These are phyloP conservation scores for Strix aluco DNA, from an alignment of 2,113 vertebrate species.

Conservation along the genomic window DNA sequence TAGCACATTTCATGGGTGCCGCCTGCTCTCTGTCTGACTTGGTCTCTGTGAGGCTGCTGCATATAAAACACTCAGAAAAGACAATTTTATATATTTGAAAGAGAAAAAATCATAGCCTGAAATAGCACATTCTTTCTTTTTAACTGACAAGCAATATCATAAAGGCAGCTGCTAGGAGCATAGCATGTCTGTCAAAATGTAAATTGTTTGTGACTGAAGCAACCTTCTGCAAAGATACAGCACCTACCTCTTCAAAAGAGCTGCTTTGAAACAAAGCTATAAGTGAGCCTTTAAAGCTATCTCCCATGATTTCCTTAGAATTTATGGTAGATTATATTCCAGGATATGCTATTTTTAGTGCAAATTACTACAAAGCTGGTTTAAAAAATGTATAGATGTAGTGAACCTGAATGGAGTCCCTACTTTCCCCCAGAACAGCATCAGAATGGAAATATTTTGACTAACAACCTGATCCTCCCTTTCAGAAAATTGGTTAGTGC, in stretches of 20 bases:
- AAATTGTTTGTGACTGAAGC: constrained; percentile 13
- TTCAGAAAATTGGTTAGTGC: background rate
- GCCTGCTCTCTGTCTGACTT: background rate
- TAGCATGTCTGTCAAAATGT: background rate
- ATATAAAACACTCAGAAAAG: background rate
- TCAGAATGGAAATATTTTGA: constrained; percentile 12
- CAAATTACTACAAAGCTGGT: background rate
- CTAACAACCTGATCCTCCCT: background rate
- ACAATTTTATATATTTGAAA: background rate
- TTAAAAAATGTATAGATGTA: background rate
- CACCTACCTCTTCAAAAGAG: background rate
- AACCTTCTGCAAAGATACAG: background rate
- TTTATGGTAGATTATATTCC: background rate
- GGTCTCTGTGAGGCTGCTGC: background rate
- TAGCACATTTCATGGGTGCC: background rate
- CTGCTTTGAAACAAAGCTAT: background rate
- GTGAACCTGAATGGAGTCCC: background rate
- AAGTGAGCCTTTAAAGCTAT: background rate
- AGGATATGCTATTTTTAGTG: background rate
- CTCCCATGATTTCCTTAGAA: background rate
- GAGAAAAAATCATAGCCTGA: background rate
- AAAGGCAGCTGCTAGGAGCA: background rate
- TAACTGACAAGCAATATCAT: background rate
- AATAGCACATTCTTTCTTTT: background rate
- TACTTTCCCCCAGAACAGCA: background rate